Base-by-base conservation (phyloP, 2,113 vertebrate genomes). In the Pterocles orientalis region DNA sequence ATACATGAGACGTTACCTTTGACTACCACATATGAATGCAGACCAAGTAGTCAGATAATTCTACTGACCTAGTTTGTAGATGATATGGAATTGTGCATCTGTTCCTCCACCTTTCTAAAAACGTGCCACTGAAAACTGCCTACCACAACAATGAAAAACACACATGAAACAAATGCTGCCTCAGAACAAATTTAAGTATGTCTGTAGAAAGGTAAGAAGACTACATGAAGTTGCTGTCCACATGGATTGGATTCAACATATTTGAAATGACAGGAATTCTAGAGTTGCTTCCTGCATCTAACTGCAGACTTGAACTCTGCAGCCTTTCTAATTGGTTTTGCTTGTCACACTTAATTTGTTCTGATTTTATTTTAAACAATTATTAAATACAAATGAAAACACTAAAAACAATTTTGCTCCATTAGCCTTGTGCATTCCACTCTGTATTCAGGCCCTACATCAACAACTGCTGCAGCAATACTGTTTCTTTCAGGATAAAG, bases 401-500 rank as follows among this genome's bases (percentile, higher is more conserved):
- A 95, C 75, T 96, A 96, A 97, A 94, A 95, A 60, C 90, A 90
- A 96, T 96, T 95, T 97, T 93, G 86, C 78, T 95, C 96, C 82
- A 95, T 96, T 97, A 97, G 78, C 84, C 96, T 88, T 86, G 25
- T 90, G 60, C 54, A 57, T 95, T 90, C 82, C 84, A 75, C 64
- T 90, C 91, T 83, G 89, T 72, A 94, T 92, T 94, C 86, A 97
- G 87, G 69, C 88, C 83, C 81, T 95, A 94, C 53, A 86, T 82
- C 85, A 97, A 97, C 96, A 97, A 98, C 93, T 97, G 95, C 81
- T 95, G 68, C 90, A 97, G 87, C 95, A 95, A 96, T 97, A 98
- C 94, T 95, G 96, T 97, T 97, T 98, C 96, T 97, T 98, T 81
- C 97, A 97, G 96, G 92, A 81, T 83, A 94, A 97, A 98, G 97